phyloP scores from a whole-genome alignment of 1,140 invertebrate species.

The Diuraphis noxia region DNA sequence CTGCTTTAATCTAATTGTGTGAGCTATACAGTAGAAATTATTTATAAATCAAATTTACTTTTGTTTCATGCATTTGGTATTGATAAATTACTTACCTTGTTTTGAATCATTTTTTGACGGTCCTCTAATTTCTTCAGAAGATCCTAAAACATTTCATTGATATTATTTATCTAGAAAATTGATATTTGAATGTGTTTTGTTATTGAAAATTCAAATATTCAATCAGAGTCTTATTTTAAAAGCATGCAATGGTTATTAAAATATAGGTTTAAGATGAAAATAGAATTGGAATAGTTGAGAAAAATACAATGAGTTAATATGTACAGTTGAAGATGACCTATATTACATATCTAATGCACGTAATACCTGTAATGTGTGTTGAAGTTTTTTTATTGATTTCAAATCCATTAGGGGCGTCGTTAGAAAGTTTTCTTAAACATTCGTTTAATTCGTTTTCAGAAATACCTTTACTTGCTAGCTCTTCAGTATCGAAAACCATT shows the following conservation, averaged over 20 bases:
- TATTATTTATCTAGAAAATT: not conserved
- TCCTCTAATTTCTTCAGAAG: not conserved
- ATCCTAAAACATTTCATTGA: conserved; percentile 4
- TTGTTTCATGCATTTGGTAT: conserved; percentile 9
- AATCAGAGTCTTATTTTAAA: not conserved
- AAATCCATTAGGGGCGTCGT: conserved; percentile 1
- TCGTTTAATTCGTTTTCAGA: conserved; percentile 57
- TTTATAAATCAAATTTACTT: not conserved
- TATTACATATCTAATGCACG: conserved; percentile 17
- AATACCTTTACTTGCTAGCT: conserved; percentile 54
- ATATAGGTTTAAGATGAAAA: not conserved
- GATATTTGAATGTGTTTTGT: not conserved
- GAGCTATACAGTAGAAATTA: not conserved
- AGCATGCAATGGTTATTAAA: conserved; percentile 29
- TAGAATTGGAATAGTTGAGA: not conserved
- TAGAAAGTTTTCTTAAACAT: conserved; percentile 56
- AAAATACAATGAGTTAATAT: conserved; percentile 16
- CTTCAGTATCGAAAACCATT: conserved; percentile 61
- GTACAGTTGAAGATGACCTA: not conserved
- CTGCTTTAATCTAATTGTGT: not conserved
- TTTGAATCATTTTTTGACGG: not conserved
- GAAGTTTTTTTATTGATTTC: conserved; percentile 32
- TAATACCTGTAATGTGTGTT: conserved; percentile 42
- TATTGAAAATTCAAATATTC: not conserved
- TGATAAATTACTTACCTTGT: conserved; percentile 23